phyloP scores from a whole-genome alignment of 1,140 invertebrate genomes.

The Aphis craccivora region DNA sequence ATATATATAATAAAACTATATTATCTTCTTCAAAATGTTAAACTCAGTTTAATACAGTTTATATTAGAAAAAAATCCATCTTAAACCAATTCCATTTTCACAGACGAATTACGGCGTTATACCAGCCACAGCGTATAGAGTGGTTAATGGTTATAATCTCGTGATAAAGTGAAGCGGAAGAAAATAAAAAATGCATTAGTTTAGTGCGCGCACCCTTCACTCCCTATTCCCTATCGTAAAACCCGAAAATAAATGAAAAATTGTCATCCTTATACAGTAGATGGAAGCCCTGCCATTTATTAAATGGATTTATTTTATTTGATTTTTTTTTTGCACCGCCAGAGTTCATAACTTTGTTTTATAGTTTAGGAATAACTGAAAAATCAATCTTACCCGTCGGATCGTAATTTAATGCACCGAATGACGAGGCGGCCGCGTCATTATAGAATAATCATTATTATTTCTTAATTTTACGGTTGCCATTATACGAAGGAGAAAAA shows the following conservation, averaged over 20 bases:
- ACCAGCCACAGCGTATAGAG: background rate
- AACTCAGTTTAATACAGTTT: background rate
- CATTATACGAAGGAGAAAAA: background rate
- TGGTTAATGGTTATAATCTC: constrained; percentile 6
- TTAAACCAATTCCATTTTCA: constrained; percentile 11
- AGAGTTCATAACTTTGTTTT: background rate
- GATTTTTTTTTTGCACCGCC: background rate
- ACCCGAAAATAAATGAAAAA: background rate
- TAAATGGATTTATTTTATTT: background rate
- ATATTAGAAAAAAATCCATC: constrained; percentile 3
- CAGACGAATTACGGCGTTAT: background rate
- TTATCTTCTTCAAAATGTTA: background rate
- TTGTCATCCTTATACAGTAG: constrained; percentile 3
- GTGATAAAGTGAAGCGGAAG: background rate
- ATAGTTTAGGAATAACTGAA: constrained; percentile 1
- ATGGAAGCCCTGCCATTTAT: background rate
- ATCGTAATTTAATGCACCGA: background rate
- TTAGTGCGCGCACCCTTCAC: background rate
- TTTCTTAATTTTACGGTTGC: constrained; percentile 17
- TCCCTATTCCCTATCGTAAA: background rate
- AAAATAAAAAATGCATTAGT: constrained; percentile 23
- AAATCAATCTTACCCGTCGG: background rate
- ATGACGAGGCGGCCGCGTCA: background rate
- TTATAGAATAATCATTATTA: constrained; percentile 12
- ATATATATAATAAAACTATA: background rate